A percentile compares a stretch with the other conserved stretches of the same genome.
Evolutionary conservation across 2,888 invertebrate species (phyloP).

Genomic region (Stenodema calcarata): DNA sequence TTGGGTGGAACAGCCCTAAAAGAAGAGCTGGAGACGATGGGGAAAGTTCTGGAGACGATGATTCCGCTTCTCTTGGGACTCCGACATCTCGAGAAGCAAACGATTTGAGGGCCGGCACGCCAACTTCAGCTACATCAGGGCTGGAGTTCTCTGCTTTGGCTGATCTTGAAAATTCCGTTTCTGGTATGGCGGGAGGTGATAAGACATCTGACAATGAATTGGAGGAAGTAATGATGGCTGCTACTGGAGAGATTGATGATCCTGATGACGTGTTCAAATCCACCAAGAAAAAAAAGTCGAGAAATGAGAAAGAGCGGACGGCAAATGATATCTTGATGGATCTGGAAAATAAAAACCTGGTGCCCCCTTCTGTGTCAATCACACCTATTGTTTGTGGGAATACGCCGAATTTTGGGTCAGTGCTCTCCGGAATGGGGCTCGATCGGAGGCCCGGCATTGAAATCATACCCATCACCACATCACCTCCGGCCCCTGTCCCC

Average conservation of each 20-base stretch:
- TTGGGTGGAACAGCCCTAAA: slow-evolving; percentile 52
- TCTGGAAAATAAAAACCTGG: slow-evolving; percentile 66
- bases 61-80: slow-evolving; percentile 54
- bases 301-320: slow-evolving; percentile 66
- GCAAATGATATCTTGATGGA: slow-evolving; percentile 62
- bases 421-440: slow-evolving; percentile 68
- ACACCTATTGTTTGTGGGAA: slow-evolving; percentile 65
- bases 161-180: slow-evolving; percentile 48
- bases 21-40: slow-evolving; percentile 33
- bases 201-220: slow-evolving; percentile 54
- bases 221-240: slow-evolving; percentile 58
- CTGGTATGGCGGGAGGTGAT: slow-evolving; percentile 48
- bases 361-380: slow-evolving; percentile 70
- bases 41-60: slow-evolving; percentile 52
- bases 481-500: slow-evolving; percentile 71
- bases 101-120: slow-evolving; percentile 63
- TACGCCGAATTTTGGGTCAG: slow-evolving; percentile 66
- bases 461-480: slow-evolving; percentile 78
- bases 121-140: slow-evolving; percentile 57
- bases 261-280: slow-evolving; percentile 69
- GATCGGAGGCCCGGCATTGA: slow-evolving; percentile 81
- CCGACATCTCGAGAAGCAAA: slow-evolving; percentile 49
- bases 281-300: slow-evolving; percentile 68
- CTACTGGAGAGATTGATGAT: slow-evolving; percentile 63
- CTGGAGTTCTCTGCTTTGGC: slow-evolving; percentile 47